Evolutionary conservation across 2,113 vertebrate species (phyloP).

Genomic region (Diadophis punctatus): DNA sequence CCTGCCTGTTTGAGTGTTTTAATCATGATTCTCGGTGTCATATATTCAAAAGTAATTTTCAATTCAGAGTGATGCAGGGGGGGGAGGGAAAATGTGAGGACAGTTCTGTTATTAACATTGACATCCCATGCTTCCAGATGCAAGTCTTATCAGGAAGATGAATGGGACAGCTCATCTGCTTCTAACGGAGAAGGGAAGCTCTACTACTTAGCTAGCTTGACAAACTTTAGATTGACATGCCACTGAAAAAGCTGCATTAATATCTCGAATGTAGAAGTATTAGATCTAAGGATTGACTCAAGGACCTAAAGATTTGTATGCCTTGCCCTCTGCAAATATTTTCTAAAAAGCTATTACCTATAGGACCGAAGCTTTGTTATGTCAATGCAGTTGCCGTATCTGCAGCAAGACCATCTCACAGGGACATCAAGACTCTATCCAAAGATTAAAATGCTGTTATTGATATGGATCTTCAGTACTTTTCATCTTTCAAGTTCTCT

Average conservation of each 20-base stretch:
- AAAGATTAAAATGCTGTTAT: background rate
- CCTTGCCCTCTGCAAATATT: background rate
- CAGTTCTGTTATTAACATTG: background rate
- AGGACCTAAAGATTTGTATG: slow-evolving; percentile 5
- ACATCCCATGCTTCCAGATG: background rate
- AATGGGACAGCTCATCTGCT: background rate
- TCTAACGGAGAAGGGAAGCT: background rate
- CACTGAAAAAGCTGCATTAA: background rate
- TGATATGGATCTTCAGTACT: background rate
- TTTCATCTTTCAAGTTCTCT: background rate
- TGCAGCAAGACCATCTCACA: background rate
- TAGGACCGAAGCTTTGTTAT: background rate
- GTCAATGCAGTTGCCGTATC: background rate
- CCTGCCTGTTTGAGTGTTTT: background rate
- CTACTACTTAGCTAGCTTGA: background rate
- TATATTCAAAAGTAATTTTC: background rate
- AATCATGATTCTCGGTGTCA: background rate
- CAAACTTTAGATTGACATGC: background rate
- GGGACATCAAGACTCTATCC: background rate
- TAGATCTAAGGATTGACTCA: slow-evolving; percentile 7
- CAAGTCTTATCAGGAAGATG: background rate
- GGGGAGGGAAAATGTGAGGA: background rate
- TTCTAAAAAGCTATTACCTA: background rate
- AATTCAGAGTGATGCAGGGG: background rate
- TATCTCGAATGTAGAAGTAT: background rate